phyloP scores from a whole-genome alignment of 2,113 vertebrate species.

The Egretta garzetta region DNA sequence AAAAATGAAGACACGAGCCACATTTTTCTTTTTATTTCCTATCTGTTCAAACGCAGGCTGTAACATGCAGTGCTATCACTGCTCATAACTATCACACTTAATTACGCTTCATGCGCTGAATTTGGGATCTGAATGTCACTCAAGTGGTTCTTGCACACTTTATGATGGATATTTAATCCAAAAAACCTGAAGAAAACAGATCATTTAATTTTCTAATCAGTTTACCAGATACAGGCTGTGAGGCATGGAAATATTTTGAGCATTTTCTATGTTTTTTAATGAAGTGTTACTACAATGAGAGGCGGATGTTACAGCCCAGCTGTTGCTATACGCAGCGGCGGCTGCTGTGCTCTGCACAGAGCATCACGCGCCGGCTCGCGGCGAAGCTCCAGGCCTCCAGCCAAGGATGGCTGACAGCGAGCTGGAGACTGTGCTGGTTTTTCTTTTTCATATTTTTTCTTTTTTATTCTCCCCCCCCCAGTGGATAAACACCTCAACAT shows the following conservation, averaged over 20 bases:
- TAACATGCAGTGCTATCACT: background rate
- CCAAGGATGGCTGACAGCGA: background rate
- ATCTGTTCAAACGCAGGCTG: background rate
- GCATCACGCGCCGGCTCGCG: background rate
- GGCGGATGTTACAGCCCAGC: constrained; percentile 19
- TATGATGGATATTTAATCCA: constrained; percentile 29
- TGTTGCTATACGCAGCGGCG: background rate
- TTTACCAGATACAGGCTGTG: constrained; percentile 42
- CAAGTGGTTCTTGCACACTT: background rate
- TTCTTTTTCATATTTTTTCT: background rate
- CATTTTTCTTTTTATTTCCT: background rate
- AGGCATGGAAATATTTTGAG: constrained; percentile 63
- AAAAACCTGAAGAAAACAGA: background rate
- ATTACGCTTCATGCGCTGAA: background rate
- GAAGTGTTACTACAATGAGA: constrained; percentile 39
- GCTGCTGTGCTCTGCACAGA: background rate
- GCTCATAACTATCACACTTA: background rate
- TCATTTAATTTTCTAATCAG: constrained; percentile 47
- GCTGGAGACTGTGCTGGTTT: background rate
- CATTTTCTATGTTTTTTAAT: constrained; percentile 61
- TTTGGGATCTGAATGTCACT: constrained; percentile 29
- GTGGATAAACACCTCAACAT: background rate
- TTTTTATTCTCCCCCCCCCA: background rate
- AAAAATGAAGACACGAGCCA: background rate
- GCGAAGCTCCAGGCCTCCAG: constrained; percentile 6